Evolutionary conservation across 2,888 invertebrate genomes (phyloP).

Genomic region (Pantelozetes paolii): DNA sequence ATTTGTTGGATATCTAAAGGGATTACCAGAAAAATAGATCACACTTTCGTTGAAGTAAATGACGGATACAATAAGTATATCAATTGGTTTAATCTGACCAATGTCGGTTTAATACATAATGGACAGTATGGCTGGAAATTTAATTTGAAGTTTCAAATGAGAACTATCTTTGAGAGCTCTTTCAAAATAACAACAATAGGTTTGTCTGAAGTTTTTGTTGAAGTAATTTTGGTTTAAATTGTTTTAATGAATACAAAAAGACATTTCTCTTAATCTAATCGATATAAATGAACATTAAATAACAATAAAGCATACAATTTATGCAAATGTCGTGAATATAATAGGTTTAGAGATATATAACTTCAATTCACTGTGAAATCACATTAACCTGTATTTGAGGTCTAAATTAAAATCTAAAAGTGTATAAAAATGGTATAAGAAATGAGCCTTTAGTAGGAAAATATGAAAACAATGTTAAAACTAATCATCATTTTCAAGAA

Average conservation of each 20-base stretch:
- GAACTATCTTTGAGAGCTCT: background rate
- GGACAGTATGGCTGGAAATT: conserved; percentile 24
- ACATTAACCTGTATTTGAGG: no score
- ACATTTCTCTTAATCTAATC: background rate
- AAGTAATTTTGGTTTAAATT: no score
- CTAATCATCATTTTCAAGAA: no score
- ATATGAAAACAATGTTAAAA: no score
- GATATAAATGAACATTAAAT: no score
- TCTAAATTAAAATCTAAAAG: no score
- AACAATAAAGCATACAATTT: no score
- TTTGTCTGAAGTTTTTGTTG: background rate
- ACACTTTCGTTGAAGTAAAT: background rate
- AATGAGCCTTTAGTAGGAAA: no score
- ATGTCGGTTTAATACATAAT: background rate
- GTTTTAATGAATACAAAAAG: background rate
- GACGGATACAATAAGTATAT: background rate
- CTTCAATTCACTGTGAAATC: no score
- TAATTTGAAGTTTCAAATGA: conserved; percentile 20
- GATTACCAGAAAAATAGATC: background rate
- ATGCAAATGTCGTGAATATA: no score
- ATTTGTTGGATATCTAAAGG: background rate
- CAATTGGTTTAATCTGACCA: background rate
- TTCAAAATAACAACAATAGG: background rate
- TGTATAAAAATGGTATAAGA: no score
- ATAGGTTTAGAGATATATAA: no score